These are phyloP conservation scores for Metacarcinus magister DNA, from an alignment of 2,888 invertebrate genomes.

Conservation along the genomic window DNA sequence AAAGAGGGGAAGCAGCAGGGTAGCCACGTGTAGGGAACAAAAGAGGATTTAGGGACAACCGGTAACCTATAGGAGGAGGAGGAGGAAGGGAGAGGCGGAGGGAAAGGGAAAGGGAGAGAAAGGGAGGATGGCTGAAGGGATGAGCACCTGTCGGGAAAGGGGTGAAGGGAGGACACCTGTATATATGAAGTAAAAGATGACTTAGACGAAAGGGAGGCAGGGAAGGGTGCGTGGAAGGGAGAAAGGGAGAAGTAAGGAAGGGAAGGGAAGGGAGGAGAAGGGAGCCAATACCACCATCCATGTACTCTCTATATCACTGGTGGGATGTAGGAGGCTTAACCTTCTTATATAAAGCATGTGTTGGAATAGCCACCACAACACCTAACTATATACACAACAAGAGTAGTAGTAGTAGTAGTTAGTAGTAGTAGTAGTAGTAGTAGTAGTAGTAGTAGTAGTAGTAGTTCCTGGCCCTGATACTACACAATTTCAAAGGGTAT, in stretches of 20 bases:
- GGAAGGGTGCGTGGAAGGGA: not conserved
- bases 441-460: no score
- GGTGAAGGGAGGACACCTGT: not conserved
- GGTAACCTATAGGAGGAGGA: slow-evolving; percentile 40
- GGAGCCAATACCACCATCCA: no score
- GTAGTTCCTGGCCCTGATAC: no score
- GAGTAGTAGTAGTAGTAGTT: no score
- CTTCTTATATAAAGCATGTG: no score
- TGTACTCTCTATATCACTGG: no score
- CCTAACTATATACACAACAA: no score
- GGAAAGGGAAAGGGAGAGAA: not conserved
- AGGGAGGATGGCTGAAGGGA: not conserved
- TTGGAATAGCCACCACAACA: no score
- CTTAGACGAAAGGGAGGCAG: not conserved
- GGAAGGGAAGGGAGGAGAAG: no score
- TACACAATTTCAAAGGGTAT: no score
- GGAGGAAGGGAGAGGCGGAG: not conserved
- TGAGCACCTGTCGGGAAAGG: not conserved
- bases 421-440: no score
- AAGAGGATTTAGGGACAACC: slow-evolving; percentile 66
- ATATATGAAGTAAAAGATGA: not conserved
- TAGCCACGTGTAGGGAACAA: slow-evolving; percentile 66
- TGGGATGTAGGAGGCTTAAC: no score
- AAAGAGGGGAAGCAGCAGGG: not conserved
- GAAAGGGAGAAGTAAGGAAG: not conserved